Percentiles rank a stretch among this genome's conserved stretches.
Conservation (phyloP, 1,140 invertebrate genomes). For the Trichonephila inaurata region DNA sequence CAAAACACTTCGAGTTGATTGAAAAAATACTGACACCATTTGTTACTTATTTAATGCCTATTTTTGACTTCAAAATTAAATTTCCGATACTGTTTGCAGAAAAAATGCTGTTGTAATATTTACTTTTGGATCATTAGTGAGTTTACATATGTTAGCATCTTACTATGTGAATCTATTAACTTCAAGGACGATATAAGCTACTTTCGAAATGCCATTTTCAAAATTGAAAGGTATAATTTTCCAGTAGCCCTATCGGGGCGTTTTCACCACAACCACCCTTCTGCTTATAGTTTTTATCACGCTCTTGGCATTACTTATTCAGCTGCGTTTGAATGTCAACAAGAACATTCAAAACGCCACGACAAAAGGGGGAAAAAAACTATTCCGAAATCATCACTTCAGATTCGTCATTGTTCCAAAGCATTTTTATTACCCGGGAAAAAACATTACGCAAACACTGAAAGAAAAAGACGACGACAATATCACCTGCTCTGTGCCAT, state of each 20-base stretch:
- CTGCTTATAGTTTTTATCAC: constrained; percentile 4
- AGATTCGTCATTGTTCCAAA: background rate
- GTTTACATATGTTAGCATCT: too few species aligned
- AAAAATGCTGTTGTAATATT: too few species aligned
- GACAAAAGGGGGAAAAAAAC: background rate
- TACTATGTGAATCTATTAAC: background rate
- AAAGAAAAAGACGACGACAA: background rate
- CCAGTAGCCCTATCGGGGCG: constrained; percentile 6
- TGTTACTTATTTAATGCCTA: too few species aligned
- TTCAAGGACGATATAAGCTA: background rate
- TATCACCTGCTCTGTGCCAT: constrained; percentile 37
- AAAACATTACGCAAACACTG: background rate
- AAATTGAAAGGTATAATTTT: constrained; percentile 25
- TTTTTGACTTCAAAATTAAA: too few species aligned
- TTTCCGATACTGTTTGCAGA: too few species aligned
- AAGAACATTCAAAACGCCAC: background rate
- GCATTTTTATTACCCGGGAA: constrained; percentile 13
- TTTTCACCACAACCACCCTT: background rate
- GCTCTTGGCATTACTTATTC: background rate
- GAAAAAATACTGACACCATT: too few species aligned
- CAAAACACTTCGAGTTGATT: too few species aligned
- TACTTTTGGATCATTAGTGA: too few species aligned
- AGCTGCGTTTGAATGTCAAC: background rate
- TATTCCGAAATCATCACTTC: background rate
- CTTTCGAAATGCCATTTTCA: background rate